Base-by-base conservation (phyloP, 2,797 vertebrate genomes). In the Centropyge bicolor region DNA sequence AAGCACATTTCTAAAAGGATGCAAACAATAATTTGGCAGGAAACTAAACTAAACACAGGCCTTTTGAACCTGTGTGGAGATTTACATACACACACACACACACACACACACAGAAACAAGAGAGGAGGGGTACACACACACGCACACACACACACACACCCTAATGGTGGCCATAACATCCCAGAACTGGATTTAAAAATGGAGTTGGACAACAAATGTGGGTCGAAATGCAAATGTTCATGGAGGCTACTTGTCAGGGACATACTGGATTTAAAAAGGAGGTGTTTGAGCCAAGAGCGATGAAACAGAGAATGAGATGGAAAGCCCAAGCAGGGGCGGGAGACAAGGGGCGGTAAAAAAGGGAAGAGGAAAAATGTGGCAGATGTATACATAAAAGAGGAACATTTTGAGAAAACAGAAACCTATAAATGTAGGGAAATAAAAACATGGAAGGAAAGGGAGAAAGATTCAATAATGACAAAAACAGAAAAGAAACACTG, bases 21-120 rank as follows among this genome's bases (percentile, higher is more conserved):
- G 84, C 83, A 91, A 87, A 92, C 43, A 64, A 85, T 74, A 78
- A 70, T 70, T 81, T 68, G 55, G 83, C 76, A 73, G 70, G 76
- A 65, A 78, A n/a, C n/a, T n/a, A n/a, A 77, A 86, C 31, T 67
- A 60, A 70, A 78, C 60, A 81, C 79, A 88, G 77, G 72, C 20
- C 19, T 70, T 40, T 66, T 62, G 0, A 78, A 70, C 81, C 87
- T 87, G 76, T 85, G 81, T 80, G 68, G 74, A 73, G 69, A 76
- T 8, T 52, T 4, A 40, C 80, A 87, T 38, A 84, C 35, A 74
- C 17, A 56, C 43, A 81, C 27, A 40, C 80, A 87, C 41, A 84
- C 35, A 74, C 17, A 56, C 43, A 81, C 69, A 77, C 36, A 81
- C 8, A 84, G 9, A 74, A 24, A 79, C 3, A 27, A 40, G 69